These are phyloP conservation scores for Mycogona germanica DNA, from an alignment of 2,888 invertebrate species.

Conservation along the genomic window DNA sequence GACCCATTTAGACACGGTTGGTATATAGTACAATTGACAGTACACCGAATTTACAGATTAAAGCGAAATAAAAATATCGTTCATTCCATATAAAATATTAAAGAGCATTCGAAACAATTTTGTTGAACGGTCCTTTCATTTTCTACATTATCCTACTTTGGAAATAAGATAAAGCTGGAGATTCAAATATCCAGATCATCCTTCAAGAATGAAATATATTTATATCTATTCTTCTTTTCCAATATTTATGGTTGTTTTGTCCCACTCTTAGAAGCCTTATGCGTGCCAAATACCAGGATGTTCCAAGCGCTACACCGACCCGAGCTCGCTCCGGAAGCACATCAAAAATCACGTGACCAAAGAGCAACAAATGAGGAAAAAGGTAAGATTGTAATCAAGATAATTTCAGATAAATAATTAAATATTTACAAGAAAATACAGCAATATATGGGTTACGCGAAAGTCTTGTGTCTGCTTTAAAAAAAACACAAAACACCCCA, in stretches of 20 bases:
- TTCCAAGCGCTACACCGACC: constrained; percentile 43
- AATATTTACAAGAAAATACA: too few species aligned
- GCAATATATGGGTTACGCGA: too few species aligned
- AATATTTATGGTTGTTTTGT: not conserved
- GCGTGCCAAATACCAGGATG: constrained; percentile 40
- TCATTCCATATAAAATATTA: not conserved
- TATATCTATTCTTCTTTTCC: not conserved
- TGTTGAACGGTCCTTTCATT: too few species aligned
- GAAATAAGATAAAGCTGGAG: too few species aligned
- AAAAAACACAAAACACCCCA: too few species aligned
- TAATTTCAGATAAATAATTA: too few species aligned
- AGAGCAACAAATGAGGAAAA: constrained; percentile 23
- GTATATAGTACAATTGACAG: constrained; percentile 30
- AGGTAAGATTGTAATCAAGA: too few species aligned
- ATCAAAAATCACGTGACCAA: constrained; percentile 35
- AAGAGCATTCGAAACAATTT: too few species aligned
- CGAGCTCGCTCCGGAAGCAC: constrained; percentile 44
- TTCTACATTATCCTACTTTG: too few species aligned
- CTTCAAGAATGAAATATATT: not conserved
- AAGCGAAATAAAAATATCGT: not conserved
- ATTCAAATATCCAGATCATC: not conserved
- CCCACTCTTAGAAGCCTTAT: constrained; percentile 43
- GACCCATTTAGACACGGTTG: constrained; percentile 95
- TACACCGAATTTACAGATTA: not conserved
- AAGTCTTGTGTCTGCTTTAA: too few species aligned